These are phyloP conservation scores for Caradrina clavipalpis DNA, from an alignment of 2,888 invertebrate genomes.

Conservation along the genomic window DNA sequence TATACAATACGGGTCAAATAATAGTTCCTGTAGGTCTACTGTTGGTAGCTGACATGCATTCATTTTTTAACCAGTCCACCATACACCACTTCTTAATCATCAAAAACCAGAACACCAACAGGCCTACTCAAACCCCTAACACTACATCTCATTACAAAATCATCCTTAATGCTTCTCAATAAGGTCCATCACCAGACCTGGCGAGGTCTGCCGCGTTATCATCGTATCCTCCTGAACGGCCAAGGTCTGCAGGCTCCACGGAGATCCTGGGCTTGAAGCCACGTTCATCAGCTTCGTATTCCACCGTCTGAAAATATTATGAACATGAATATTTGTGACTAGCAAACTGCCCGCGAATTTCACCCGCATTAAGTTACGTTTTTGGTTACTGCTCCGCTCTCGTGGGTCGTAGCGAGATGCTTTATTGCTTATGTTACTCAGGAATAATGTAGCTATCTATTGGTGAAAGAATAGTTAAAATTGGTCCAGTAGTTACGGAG, in stretches of 20 bases:
- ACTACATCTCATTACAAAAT: slow-evolving; percentile 44
- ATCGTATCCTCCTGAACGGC: slow-evolving; percentile 76
- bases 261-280: slow-evolving; percentile 93
- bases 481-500: too few relatives aligned
- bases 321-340: too few relatives aligned
- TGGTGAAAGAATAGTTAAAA: too few relatives aligned
- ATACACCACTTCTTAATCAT: background rate
- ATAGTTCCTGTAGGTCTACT: background rate
- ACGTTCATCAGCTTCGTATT: slow-evolving; percentile 93
- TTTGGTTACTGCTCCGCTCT: too few relatives aligned
- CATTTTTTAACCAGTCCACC: background rate
- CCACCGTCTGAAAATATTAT: slow-evolving; percentile 88
- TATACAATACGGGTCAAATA: background rate
- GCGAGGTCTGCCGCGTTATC: slow-evolving; percentile 78
- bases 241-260: slow-evolving; percentile 79
- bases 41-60: background rate
- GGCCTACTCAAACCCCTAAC: background rate
- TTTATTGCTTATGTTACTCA: too few relatives aligned
- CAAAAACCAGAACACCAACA: background rate
- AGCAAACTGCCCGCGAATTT: too few relatives aligned
- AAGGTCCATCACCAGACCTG: slow-evolving; percentile 79
- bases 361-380: too few relatives aligned
- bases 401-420: too few relatives aligned
- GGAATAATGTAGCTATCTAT: too few relatives aligned
- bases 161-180: slow-evolving; percentile 61